Conservation (phyloP, 2,888 invertebrate genomes). For the Lordiphosa andalusiaca region DNA sequence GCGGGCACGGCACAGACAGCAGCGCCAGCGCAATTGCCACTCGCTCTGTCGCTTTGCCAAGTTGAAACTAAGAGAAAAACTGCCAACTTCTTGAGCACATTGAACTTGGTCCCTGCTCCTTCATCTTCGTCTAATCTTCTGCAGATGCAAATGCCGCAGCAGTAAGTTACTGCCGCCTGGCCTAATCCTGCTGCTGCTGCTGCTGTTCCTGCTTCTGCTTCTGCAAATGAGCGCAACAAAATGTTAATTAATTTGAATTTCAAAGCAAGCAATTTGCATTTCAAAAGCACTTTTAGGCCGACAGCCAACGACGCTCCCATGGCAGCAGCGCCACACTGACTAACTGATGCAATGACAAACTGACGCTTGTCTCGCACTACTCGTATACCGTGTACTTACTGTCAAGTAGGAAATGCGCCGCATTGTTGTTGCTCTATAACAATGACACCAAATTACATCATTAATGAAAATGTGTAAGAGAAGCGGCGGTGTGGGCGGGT, state of each 20-base stretch:
- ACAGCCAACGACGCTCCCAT: constrained; percentile 3
- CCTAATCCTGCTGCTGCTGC: constrained; percentile 29
- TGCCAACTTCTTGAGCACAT: not conserved
- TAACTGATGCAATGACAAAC: constrained; percentile 34
- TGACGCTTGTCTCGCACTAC: constrained; percentile 17
- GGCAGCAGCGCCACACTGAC: constrained; percentile 16
- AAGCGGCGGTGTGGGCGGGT: constrained; percentile 1
- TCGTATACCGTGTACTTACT: not conserved
- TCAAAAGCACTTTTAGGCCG: constrained; percentile 5
- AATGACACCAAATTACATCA: constrained; percentile 56
- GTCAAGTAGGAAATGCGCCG: constrained; percentile 50
- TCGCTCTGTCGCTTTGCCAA: too few species aligned
- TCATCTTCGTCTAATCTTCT: constrained; percentile 17
- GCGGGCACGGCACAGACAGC: too few species aligned
- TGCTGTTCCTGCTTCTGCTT: constrained; percentile 1
- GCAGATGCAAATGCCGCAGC: constrained; percentile 31
- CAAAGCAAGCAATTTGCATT: constrained; percentile 22
- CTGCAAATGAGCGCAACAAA: constrained; percentile 29
- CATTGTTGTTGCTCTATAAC: constrained; percentile 31
- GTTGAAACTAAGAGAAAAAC: too few species aligned
- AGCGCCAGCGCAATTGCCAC: too few species aligned
- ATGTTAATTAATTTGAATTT: constrained; percentile 45
- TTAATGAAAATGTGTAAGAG: constrained; percentile 50
- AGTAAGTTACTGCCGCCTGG: constrained; percentile 18
- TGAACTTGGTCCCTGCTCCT: constrained; percentile 1